Conservation (phyloP, 2,888 invertebrate genomes). For the Philhelius pedissequus region DNA sequence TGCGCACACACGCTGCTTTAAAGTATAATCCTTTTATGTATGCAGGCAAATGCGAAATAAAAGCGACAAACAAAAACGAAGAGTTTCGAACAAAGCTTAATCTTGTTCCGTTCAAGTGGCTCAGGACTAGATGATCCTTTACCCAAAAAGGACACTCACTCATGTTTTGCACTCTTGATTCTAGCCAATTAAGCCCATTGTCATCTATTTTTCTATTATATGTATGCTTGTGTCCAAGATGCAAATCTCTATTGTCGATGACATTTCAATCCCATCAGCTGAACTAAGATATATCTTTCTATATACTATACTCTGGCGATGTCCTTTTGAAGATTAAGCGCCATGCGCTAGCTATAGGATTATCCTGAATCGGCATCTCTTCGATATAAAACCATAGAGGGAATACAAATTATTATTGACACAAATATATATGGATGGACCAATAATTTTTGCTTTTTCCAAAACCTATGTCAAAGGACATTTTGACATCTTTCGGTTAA, state of each 20-base stretch:
- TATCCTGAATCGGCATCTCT: conserved; percentile 49
- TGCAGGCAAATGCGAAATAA: not conserved
- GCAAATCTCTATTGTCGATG: conserved; percentile 59
- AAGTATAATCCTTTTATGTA: conserved; percentile 57
- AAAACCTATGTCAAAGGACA: conserved; percentile 60
- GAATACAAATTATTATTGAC: conserved; percentile 32
- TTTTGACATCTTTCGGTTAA: conserved; percentile 53
- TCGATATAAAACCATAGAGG: not conserved
- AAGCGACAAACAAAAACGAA: conserved; percentile 6
- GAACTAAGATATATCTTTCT: not conserved
- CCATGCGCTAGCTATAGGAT: conserved; percentile 67
- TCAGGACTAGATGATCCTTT: conserved; percentile 38
- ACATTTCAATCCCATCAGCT: conserved; percentile 61
- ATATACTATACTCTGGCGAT: too few relatives aligned
- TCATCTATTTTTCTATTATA: conserved; percentile 21
- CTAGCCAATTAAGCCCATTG: conserved; percentile 60
- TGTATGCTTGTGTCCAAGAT: conserved; percentile 13
- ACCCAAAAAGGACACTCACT: conserved; percentile 20
- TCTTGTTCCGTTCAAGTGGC: conserved; percentile 67
- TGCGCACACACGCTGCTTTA: conserved; percentile 24
- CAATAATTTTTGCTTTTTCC: conserved; percentile 24
- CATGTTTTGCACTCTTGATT: not conserved
- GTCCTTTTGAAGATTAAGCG: conserved; percentile 64
- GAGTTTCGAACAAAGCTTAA: conserved; percentile 16
- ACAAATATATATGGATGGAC: conserved; percentile 39